A percentile compares a stretch with the other conserved stretches of the same genome.
phyloP scores from a whole-genome alignment of 2,888 invertebrate genomes.

The Chromoteleia sp. region DNA sequence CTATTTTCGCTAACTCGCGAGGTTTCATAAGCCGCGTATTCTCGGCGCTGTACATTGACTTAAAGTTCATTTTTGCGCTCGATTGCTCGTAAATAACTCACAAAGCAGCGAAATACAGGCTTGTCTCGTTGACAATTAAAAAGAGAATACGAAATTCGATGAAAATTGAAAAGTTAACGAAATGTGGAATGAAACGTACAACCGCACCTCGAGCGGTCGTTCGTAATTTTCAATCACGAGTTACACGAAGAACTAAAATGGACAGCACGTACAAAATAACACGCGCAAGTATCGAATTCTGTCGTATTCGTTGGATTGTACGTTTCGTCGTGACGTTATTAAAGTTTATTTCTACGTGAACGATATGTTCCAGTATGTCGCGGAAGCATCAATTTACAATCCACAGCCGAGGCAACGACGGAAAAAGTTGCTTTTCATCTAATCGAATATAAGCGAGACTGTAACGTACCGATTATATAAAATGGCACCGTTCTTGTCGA shows the following conservation, averaged over 20 bases:
- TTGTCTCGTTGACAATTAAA: not conserved
- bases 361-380: conserved; percentile 1
- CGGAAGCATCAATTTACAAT: conserved; percentile 19
- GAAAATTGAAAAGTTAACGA: not conserved
- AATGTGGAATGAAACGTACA: not conserved
- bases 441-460: conserved; percentile 12
- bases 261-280: conserved; percentile 21
- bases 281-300: conserved; percentile 19
- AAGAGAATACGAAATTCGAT: not conserved
- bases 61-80: conserved; percentile 31
- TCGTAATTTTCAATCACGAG: conserved; percentile 26
- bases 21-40: conserved; percentile 2
- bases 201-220: conserved; percentile 17
- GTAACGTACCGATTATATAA: conserved; percentile 12
- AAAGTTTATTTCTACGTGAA: conserved; percentile 20
- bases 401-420: not conserved
- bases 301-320: conserved; percentile 6
- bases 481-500: conserved; percentile 4
- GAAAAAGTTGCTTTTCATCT: conserved; percentile 26
- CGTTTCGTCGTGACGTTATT: conserved; percentile 21
- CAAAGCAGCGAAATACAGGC: conserved; percentile 18
- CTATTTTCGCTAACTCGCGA: not conserved
- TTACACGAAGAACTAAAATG: conserved; percentile 20
- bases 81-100: conserved; percentile 26
- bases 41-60: not conserved